phyloP scores from a whole-genome alignment of 2,797 vertebrate species.

The Melopsittacus undulatus region DNA sequence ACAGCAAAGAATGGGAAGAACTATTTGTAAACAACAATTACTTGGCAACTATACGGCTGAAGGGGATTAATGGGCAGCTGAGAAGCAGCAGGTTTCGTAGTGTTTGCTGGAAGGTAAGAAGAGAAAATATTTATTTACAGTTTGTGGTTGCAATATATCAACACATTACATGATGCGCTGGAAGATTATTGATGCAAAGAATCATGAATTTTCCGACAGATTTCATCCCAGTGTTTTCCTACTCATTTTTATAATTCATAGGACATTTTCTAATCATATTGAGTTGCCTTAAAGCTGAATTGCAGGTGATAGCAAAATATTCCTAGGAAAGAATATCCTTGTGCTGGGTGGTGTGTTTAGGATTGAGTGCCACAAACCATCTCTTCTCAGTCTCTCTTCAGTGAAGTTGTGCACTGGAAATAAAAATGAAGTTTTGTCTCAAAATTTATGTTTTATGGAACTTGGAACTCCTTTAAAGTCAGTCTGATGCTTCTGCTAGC shows the following conservation, averaged over 20 bases:
- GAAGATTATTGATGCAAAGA: constrained; percentile 75
- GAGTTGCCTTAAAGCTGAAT: constrained; percentile 53
- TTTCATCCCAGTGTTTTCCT: constrained; percentile 63
- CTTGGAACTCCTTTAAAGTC: not conserved
- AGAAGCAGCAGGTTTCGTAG: constrained; percentile 92
- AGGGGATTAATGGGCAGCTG: constrained; percentile 98
- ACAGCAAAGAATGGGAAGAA: constrained; percentile 95
- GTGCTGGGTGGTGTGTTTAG: not conserved
- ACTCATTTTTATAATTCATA: constrained; percentile 71
- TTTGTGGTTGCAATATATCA: constrained; percentile 80
- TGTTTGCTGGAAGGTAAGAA: constrained; percentile 92
- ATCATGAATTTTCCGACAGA: constrained; percentile 74
- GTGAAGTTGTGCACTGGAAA: not conserved
- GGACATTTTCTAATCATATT: constrained; percentile 68
- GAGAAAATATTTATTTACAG: constrained; percentile 87
- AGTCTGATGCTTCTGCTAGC: not conserved
- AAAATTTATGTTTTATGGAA: not conserved
- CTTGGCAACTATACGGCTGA: constrained; percentile 96
- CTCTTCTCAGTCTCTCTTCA: not conserved
- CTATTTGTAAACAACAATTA: constrained; percentile 99
- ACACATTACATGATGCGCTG: constrained; percentile 77
- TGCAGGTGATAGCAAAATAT: constrained; percentile 6
- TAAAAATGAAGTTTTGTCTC: not conserved
- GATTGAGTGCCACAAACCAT: not conserved
- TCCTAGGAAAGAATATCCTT: constrained; percentile 5